A percentile compares a stretch with the other conserved stretches of the same genome.
These are phyloP conservation scores for Xiphydria camelus DNA, from an alignment of 2,888 invertebrate species.

Conservation along the genomic window DNA sequence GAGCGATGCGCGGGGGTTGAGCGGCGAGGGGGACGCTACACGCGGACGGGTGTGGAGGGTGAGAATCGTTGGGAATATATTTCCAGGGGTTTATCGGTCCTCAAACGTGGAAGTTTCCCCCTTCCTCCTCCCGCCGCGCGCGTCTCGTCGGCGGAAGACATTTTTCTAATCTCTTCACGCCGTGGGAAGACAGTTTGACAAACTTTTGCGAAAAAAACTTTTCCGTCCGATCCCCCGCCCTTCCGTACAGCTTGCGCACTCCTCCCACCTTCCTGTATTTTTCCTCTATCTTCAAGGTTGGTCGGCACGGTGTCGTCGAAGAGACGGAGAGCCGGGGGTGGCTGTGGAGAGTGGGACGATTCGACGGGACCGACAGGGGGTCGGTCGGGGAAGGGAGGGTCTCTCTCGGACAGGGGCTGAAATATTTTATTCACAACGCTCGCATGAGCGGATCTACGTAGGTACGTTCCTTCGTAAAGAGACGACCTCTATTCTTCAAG, in stretches of 20 bases:
- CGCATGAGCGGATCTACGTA: too few species aligned
- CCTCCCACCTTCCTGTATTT: neutral
- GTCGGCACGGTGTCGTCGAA: too few species aligned
- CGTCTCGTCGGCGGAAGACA: slow-evolving; percentile 22
- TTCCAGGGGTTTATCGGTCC: slow-evolving; percentile 35
- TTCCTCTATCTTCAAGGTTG: too few species aligned
- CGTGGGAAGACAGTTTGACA: slow-evolving; percentile 6
- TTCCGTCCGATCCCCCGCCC: slow-evolving; percentile 7
- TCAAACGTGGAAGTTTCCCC: slow-evolving; percentile 15
- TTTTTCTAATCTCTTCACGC: slow-evolving; percentile 41
- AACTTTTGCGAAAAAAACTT: slow-evolving; percentile 25
- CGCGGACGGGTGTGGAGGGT: neutral
- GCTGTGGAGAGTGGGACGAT: neutral
- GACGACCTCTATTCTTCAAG: too few species aligned
- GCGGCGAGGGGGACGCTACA: too few species aligned
- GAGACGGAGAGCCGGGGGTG: neutral
- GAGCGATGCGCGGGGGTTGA: neutral
- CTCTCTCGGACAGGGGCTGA: too few species aligned
- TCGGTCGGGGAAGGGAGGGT: too few species aligned
- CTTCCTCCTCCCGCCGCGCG: slow-evolving; percentile 1
- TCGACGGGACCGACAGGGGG: neutral
- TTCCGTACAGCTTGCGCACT: neutral
- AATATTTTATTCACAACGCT: too few species aligned
- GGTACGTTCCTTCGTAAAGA: too few species aligned
- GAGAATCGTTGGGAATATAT: slow-evolving; percentile 30